These are phyloP conservation scores for Dynastes hyllus DNA, from an alignment of 2,888 invertebrate genomes.

Conservation along the genomic window DNA sequence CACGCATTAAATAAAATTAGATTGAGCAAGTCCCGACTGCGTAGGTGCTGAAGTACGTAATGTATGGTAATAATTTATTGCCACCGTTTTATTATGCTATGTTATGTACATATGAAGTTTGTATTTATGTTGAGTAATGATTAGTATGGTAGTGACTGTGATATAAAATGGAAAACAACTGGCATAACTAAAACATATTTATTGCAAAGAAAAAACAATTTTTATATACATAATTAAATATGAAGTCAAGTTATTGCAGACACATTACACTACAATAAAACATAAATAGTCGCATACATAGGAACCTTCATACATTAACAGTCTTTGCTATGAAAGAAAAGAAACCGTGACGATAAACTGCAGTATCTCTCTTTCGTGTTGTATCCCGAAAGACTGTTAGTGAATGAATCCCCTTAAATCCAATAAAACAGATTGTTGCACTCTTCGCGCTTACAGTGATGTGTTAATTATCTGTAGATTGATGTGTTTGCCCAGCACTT, in stretches of 20 bases:
- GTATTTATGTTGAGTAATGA: no score
- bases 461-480: conserved; percentile 2
- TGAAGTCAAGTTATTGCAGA: conserved; percentile 34
- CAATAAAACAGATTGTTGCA: conserved; percentile 15
- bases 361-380: neutral
- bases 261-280: conserved; percentile 30
- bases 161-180: neutral
- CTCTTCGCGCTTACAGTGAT: neutral
- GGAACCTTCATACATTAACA: conserved; percentile 3
- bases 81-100: neutral
- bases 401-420: conserved; percentile 14
- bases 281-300: conserved; percentile 3
- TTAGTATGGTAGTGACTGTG: no score
- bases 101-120: neutral
- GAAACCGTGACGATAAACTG: neutral
- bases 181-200: conserved; percentile 39
- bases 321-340: neutral
- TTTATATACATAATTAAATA: conserved; percentile 44
- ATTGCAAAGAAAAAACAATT: conserved; percentile 26
- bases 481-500: conserved; percentile 1
- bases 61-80: neutral
- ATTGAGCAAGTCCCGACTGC: conserved; percentile 1
- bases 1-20: conserved; percentile 25
- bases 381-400: neutral
- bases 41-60: neutral